Evolutionary conservation across 2,797 vertebrate species (phyloP), one percentile per base, ranked within the genome.

Genomic region (Arnoldichthys spilopterus): DNA sequence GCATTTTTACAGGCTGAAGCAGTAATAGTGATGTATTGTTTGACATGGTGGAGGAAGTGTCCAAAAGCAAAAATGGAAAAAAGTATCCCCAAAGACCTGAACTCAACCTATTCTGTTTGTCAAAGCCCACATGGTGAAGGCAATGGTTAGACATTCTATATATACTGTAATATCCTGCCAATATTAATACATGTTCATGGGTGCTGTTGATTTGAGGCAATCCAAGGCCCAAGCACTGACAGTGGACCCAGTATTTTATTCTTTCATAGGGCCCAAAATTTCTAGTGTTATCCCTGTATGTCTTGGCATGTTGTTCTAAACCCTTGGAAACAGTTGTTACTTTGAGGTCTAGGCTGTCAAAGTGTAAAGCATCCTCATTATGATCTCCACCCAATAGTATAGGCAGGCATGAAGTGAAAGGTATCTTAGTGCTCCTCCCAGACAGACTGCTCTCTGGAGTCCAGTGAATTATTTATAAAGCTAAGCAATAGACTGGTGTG

Each of bases 391-490:
- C n/a, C 69, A 81, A 79, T 64, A 61, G 18, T 66, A 81, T 78
- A 79, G 53, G 69, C 63, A 40, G 40, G 45, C 51, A 74, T 68
- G 37, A 59, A 78, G 78, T 84, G 76, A 84, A 84, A 80, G 68
- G 72, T 85, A 85, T 86, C 81, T 63, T 49, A 64, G 68, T 53
- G 28, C 74, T 82, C 8, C 77, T 77, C 69, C 77, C 85, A 77
- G 75, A 82, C 71, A 61, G 74, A 69, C 72, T 76, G 53, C 62
- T 71, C 51, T 67, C 74, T 34, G 49, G 74, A 74, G 75, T 77
- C 78, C 47, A 30, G 77, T 88, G 32, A 86, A 86, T 85, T 70
- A 88, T 85, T 80, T 3, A 83, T 43, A 77, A 67, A 70, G 47
- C 2, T 72, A 59, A 85, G 72, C 72, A 75, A 85, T 51, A 51